Conservation (phyloP, 2,888 invertebrate species). For the Nomada lathburiana region DNA sequence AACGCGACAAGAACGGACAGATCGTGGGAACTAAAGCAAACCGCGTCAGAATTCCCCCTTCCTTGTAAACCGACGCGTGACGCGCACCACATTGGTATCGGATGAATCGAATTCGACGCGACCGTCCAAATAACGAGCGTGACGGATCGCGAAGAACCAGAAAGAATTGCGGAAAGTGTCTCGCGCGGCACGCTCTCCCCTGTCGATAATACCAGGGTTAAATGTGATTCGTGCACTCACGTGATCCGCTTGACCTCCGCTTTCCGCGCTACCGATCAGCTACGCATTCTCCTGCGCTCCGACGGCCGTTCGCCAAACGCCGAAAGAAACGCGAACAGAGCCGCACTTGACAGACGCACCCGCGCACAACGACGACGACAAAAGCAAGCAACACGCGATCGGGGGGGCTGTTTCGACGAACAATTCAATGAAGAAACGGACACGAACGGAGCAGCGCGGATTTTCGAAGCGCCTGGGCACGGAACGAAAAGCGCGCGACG, state of each 20-base stretch:
- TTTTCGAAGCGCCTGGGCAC: conserved; percentile 22
- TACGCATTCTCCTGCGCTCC: neutral
- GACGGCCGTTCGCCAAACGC: neutral
- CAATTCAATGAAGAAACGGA: no score
- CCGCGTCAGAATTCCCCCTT: no score
- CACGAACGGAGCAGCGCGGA: neutral
- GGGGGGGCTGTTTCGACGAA: no score
- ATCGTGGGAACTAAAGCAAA: no score
- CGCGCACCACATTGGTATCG: no score
- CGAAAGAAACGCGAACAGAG: neutral
- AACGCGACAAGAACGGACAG: no score
- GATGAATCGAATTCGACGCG: no score
- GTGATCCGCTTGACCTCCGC: conserved; percentile 8
- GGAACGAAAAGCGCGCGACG: conserved; percentile 44
- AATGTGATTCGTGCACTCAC: conserved; percentile 31
- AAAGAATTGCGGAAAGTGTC: neutral
- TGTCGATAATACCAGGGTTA: neutral
- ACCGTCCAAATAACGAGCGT: no score
- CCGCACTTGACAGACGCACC: conserved; percentile 1
- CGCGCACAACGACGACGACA: neutral
- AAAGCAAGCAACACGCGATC: neutral
- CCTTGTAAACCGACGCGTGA: no score
- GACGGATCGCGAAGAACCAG: neutral
- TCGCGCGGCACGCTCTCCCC: neutral
- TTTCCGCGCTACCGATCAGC: conserved; percentile 24